phyloP scores from a whole-genome alignment of 2,888 invertebrate genomes.

The Atethmia centrago region DNA sequence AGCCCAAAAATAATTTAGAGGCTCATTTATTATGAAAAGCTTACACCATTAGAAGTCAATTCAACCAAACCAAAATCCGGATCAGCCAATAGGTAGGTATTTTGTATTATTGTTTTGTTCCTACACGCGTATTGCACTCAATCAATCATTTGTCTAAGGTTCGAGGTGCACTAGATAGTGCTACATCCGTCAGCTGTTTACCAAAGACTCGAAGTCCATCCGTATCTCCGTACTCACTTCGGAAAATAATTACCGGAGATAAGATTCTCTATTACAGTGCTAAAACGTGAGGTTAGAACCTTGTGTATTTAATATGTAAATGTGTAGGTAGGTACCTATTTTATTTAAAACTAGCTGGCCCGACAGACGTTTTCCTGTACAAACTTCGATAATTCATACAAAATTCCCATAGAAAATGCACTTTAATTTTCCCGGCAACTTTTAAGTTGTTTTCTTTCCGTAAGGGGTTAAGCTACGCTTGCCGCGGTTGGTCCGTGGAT shows the following conservation, averaged over 20 bases:
- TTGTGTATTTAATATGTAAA: neutral
- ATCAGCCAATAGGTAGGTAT: neutral
- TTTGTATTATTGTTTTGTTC: constrained; percentile 7
- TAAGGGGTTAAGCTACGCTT: too few species aligned
- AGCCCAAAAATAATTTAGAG: too few species aligned
- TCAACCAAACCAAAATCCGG: neutral
- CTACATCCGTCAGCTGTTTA: constrained; percentile 54
- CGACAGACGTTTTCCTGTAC: neutral
- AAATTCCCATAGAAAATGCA: neutral
- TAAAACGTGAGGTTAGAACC: neutral
- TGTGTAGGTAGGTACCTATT: neutral
- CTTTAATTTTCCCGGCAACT: neutral
- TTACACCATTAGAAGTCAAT: neutral
- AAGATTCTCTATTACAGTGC: neutral
- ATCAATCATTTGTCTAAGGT: constrained; percentile 41
- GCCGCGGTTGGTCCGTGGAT: too few species aligned
- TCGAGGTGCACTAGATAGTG: constrained; percentile 45
- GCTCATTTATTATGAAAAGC: neutral
- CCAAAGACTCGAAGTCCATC: constrained; percentile 36
- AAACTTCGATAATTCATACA: neutral
- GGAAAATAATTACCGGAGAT: constrained; percentile 35
- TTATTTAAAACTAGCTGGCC: neutral
- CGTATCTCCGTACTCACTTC: neutral
- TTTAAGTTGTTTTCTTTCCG: too few species aligned
- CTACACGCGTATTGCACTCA: constrained; percentile 24